Percentiles rank a stretch among this genome's conserved stretches.
phyloP scores from a whole-genome alignment of 1,140 invertebrate genomes.

The Drosophila eugracilis region DNA sequence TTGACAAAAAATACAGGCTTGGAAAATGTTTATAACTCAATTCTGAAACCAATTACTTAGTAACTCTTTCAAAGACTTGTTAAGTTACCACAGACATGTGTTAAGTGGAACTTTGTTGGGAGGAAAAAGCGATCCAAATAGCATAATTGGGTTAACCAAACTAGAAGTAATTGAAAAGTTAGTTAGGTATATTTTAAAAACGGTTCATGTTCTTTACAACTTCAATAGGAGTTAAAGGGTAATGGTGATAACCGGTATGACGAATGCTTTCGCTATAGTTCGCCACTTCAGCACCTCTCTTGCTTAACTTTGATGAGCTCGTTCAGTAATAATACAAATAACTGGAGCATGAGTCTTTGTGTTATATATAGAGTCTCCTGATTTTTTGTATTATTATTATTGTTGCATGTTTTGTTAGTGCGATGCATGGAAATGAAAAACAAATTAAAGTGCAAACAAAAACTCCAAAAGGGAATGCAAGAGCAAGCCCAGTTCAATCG shows the following conservation, averaged over 20 bases:
- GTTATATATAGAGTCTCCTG: constrained; percentile 8
- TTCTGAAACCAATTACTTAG: background rate
- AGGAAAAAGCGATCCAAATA: background rate
- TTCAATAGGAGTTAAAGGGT: background rate
- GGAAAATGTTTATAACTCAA: background rate
- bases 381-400: too few relatives aligned
- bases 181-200: too few relatives aligned
- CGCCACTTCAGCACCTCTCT: constrained; percentile 4
- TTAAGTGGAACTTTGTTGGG: background rate
- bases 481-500: background rate
- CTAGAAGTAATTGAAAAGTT: too few relatives aligned
- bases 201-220: too few relatives aligned
- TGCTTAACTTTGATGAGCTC: constrained; percentile 12
- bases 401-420: constrained; percentile 18
- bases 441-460: constrained; percentile 36
- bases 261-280: constrained; percentile 17
- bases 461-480: background rate
- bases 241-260: background rate
- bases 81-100: background rate
- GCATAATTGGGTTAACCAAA: too few relatives aligned
- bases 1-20: too few relatives aligned
- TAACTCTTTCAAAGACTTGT: background rate
- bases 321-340: constrained; percentile 35
- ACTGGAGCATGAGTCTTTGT: constrained; percentile 40
- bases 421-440: constrained; percentile 21